A percentile compares a stretch with the other conserved stretches of the same genome.
These are phyloP conservation scores for Lucinisca nassula DNA, from an alignment of 2,888 invertebrate species.

Conservation along the genomic window DNA sequence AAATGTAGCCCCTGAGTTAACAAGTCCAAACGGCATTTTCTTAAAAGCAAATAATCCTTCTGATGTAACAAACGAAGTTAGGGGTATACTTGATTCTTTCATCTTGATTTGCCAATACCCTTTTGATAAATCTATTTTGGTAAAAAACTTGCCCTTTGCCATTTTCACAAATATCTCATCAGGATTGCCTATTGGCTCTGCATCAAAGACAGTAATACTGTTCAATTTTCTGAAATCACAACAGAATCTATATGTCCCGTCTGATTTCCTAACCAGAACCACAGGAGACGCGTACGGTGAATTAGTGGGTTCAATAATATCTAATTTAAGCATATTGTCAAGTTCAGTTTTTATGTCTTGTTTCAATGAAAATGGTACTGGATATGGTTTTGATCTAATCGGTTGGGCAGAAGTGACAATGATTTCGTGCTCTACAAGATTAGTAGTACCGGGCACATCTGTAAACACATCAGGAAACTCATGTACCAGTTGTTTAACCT, in stretches of 20 bases:
- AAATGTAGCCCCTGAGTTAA: background rate
- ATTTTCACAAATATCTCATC: constrained; percentile 57
- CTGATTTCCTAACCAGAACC: constrained; percentile 58
- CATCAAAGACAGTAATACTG: constrained; percentile 58
- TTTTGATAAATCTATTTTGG: background rate
- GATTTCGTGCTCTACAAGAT: no score
- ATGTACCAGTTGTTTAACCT: no score
- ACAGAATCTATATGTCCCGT: constrained; percentile 57
- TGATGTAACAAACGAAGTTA: background rate
- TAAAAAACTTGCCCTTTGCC: background rate
- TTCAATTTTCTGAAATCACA: constrained; percentile 67
- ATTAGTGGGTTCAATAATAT: constrained; percentile 52
- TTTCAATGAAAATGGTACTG: no score
- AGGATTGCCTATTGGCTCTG: constrained; percentile 60
- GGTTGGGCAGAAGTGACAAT: no score
- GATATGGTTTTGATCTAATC: no score
- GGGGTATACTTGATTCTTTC: background rate
- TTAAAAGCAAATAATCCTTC: constrained; percentile 11
- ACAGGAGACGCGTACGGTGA: constrained; percentile 60
- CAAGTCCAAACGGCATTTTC: constrained; percentile 11
- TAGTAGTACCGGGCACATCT: no score
- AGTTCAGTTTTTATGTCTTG: constrained; percentile 37
- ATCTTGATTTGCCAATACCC: constrained; percentile 16
- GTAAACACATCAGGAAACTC: no score
- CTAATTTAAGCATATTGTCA: constrained; percentile 55